phyloP scores from a whole-genome alignment of 2,888 invertebrate genomes.

The Agrenia bidenticulata region DNA sequence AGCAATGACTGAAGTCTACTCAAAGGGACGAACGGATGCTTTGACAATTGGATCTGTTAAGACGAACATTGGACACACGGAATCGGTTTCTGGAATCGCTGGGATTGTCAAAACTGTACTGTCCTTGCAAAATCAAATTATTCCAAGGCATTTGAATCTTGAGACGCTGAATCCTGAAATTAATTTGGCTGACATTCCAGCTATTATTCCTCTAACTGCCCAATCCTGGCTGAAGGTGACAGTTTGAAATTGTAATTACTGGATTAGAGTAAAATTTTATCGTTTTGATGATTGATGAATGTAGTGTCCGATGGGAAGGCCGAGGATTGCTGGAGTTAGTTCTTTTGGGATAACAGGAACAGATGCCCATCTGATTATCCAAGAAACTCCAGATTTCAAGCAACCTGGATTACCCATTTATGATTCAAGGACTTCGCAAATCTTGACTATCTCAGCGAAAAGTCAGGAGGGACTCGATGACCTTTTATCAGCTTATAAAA shows the following conservation, averaged over 20 bases:
- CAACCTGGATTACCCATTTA: neutral
- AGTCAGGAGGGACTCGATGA: neutral
- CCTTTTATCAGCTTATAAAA: neutral
- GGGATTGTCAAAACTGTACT: constrained; percentile 13
- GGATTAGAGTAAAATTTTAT: too few species aligned
- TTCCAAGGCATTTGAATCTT: neutral
- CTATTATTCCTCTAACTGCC: neutral
- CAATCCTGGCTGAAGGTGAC: neutral
- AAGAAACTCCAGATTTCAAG: neutral
- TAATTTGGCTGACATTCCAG: constrained; percentile 10
- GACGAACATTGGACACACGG: constrained; percentile 22
- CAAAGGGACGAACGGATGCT: neutral
- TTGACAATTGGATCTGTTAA: constrained; percentile 16
- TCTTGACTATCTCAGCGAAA: constrained; percentile 17
- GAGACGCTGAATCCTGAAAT: constrained; percentile 3
- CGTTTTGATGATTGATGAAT: too few species aligned
- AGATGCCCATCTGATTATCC: constrained; percentile 10
- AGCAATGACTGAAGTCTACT: constrained; percentile 2
- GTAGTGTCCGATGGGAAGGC: neutral
- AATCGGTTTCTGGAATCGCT: constrained; percentile 16
- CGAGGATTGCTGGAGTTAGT: constrained; percentile 16
- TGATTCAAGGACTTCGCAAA: neutral
- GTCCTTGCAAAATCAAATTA: constrained; percentile 11
- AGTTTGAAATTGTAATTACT: too few species aligned
- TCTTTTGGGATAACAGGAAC: constrained; percentile 19